Evolutionary conservation across 2,797 vertebrate genomes (phyloP).

Genomic region (Lepilemur ruficaudatus): DNA sequence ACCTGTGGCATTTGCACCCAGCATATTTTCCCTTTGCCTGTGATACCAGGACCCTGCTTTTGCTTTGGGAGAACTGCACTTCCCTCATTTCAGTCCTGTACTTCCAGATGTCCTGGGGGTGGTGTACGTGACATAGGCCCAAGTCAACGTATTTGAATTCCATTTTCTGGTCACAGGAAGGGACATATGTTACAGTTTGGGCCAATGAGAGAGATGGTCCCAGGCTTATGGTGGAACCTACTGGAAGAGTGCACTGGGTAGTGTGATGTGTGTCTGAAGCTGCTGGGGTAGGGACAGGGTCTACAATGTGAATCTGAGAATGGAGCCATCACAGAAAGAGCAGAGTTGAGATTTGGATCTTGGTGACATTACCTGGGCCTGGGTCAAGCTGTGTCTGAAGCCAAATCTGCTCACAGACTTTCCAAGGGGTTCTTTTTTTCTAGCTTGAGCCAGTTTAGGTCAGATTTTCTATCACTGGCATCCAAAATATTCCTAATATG

Average conservation of each 20-base stretch:
- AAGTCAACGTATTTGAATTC: not conserved
- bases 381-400: not conserved
- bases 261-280: not conserved
- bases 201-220: not conserved
- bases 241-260: not conserved
- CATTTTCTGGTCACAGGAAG: not conserved
- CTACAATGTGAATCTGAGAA: not conserved
- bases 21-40: not conserved
- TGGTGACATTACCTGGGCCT: not conserved
- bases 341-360: not conserved
- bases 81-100: not conserved
- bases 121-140: not conserved
- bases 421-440: not conserved
- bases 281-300: not conserved
- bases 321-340: not conserved
- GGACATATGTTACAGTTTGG: not conserved
- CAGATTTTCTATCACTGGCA: constrained; percentile 27
- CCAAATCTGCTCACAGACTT: not conserved
- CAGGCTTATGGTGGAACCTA: not conserved
- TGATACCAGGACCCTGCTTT: not conserved
- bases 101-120: not conserved
- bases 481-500: constrained; percentile 14
- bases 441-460: not conserved
- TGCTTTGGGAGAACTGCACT: not conserved
- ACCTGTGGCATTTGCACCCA: not conserved